These are phyloP conservation scores for Passer montanus DNA, from an alignment of 2,113 vertebrate genomes.

Conservation along the genomic window DNA sequence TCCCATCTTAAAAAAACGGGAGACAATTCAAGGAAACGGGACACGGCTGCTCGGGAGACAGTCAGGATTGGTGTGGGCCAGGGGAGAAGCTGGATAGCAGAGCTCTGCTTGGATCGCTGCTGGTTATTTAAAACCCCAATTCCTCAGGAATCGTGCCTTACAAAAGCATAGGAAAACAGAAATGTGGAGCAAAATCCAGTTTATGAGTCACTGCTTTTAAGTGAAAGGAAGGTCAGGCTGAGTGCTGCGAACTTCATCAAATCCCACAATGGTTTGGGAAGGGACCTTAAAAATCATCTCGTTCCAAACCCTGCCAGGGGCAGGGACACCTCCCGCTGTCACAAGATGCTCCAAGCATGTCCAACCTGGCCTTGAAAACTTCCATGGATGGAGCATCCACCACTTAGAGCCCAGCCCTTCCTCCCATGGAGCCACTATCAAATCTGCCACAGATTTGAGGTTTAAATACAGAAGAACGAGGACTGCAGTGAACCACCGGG, in stretches of 20 bases:
- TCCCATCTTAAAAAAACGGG: not conserved
- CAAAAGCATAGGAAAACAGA: not conserved
- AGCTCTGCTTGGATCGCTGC: not conserved
- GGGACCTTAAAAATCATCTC: not conserved
- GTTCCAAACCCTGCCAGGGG: not conserved
- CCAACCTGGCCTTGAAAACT: not conserved
- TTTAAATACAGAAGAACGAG: not conserved
- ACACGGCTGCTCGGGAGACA: not conserved
- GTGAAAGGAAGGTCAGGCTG: not conserved
- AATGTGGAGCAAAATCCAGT: not conserved
- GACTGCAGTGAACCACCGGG: not conserved
- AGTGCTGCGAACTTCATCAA: not conserved
- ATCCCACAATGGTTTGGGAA: not conserved
- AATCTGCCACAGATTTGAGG: not conserved
- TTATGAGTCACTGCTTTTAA: not conserved
- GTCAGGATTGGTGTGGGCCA: fast-evolving
- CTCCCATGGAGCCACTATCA: not conserved
- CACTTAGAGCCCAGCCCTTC: not conserved
- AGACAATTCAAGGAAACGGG: slow-evolving; percentile 49
- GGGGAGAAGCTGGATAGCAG: not conserved
- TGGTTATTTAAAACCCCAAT: not conserved
- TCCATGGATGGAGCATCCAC: not conserved
- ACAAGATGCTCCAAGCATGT: not conserved
- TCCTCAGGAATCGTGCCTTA: not conserved
- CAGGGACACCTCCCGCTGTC: not conserved